Conservation (phyloP, 1,140 invertebrate species). For the Mesaphorura yosii region DNA sequence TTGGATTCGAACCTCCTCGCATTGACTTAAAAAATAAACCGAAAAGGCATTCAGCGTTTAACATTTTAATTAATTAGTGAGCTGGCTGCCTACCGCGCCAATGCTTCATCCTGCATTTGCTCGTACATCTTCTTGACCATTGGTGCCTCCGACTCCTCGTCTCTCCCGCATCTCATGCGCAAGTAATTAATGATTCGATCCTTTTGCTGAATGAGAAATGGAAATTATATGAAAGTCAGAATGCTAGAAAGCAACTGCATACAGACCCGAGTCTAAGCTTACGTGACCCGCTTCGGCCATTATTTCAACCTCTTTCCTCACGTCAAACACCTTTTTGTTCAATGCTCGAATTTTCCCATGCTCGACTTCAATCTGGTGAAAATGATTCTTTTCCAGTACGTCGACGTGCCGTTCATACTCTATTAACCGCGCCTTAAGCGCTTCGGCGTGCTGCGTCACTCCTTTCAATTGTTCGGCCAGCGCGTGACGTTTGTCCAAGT, state of each 20-base stretch:
- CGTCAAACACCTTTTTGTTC: slow-evolving; percentile 5
- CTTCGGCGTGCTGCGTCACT: neutral
- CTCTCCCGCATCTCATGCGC: slow-evolving; percentile 8
- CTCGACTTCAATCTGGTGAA: slow-evolving; percentile 1
- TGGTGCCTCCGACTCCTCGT: neutral
- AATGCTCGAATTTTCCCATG: neutral
- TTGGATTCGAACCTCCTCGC: too few relatives aligned
- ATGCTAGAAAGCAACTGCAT: neutral
- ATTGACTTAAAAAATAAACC: too few relatives aligned
- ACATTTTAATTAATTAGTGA: too few relatives aligned
- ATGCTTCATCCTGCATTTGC: too few relatives aligned
- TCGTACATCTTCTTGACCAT: neutral
- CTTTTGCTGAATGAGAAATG: slow-evolving; percentile 1
- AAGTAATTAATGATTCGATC: slow-evolving; percentile 11
- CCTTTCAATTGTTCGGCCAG: slow-evolving; percentile 3
- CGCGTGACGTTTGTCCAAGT: slow-evolving; percentile 12
- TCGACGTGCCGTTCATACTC: slow-evolving; percentile 10
- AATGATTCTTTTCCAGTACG: slow-evolving; percentile 12
- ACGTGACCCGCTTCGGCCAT: slow-evolving; percentile 10
- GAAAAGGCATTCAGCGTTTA: too few relatives aligned
- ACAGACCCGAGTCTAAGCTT: neutral
- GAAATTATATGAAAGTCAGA: neutral
- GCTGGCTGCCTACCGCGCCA: too few relatives aligned
- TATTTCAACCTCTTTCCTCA: neutral
- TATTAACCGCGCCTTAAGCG: slow-evolving; percentile 5